Conservation (phyloP, 2,113 vertebrate genomes). For the Chaetodon trifascialis region DNA sequence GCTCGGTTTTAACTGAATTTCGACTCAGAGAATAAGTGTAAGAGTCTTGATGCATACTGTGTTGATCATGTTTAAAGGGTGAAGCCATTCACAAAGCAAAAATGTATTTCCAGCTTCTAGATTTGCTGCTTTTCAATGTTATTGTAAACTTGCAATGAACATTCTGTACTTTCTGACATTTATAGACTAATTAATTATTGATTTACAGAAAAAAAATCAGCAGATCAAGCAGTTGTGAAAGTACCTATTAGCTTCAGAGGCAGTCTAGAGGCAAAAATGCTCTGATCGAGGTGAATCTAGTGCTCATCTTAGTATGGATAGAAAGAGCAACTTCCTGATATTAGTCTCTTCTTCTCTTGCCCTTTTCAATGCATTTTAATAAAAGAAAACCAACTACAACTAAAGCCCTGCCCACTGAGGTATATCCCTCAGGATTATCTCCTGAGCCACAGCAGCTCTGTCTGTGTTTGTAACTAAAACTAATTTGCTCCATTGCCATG, state of each 20-base stretch:
- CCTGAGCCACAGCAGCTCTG: too few species aligned
- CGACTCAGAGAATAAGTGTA: too few species aligned
- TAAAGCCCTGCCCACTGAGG: neutral
- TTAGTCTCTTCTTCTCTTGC: neutral
- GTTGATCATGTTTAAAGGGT: neutral
- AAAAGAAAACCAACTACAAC: neutral
- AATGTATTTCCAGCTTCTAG: too few species aligned
- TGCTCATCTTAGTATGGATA: neutral
- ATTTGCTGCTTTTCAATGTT: too few species aligned
- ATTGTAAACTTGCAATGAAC: too few species aligned
- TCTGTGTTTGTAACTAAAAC: neutral
- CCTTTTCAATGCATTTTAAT: neutral
- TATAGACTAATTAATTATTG: too few species aligned
- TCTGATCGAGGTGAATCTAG: neutral
- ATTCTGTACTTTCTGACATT: neutral
- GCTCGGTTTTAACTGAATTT: too few species aligned
- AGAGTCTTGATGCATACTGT: neutral
- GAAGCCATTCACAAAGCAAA: too few species aligned
- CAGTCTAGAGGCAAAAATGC: neutral
- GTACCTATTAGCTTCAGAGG: neutral
- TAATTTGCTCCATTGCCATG: neutral
- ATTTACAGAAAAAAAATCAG: neutral
- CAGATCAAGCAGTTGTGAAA: neutral
- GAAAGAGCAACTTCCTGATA: neutral
- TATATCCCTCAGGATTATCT: neutral